Conservation (phyloP, 2,797 vertebrate genomes). For the Fratercula arctica region DNA sequence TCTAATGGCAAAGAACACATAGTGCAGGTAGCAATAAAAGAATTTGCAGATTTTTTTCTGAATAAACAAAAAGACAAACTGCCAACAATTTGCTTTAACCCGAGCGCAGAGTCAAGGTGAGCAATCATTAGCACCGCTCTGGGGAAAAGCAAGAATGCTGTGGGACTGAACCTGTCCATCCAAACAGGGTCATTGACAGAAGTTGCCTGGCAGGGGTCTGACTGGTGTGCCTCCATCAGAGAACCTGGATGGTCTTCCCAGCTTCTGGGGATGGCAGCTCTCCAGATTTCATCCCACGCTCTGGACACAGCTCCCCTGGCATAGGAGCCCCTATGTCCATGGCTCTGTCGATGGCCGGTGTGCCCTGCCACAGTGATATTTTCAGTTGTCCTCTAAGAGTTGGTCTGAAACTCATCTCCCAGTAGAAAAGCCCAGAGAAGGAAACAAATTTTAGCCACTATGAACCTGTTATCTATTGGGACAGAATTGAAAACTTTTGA, state of each 20-base stretch:
- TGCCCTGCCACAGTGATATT: not conserved
- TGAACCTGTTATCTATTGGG: not conserved
- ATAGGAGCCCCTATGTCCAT: not conserved
- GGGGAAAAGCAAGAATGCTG: not conserved
- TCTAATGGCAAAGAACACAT: slow-evolving; percentile 30
- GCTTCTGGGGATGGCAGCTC: not conserved
- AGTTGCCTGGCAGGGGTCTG: not conserved
- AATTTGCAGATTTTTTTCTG: not conserved
- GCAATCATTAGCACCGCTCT: not conserved
- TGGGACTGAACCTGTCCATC: not conserved
- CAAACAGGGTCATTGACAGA: not conserved
- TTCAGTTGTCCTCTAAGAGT: not conserved
- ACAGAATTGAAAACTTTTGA: not conserved
- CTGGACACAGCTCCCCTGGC: not conserved
- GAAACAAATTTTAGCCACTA: not conserved
- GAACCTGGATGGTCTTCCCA: not conserved
- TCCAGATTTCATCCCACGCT: not conserved
- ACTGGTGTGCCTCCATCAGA: not conserved
- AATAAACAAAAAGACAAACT: not conserved
- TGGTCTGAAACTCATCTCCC: not conserved
- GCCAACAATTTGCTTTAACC: not conserved
- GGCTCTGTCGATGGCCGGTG: not conserved
- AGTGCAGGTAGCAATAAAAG: not conserved
- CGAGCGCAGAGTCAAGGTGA: not conserved
- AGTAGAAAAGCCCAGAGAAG: not conserved